Percentiles rank a stretch among this genome's conserved stretches.
phyloP scores from a whole-genome alignment of 1,140 invertebrate species.

The Drosophila sp. region DNA sequence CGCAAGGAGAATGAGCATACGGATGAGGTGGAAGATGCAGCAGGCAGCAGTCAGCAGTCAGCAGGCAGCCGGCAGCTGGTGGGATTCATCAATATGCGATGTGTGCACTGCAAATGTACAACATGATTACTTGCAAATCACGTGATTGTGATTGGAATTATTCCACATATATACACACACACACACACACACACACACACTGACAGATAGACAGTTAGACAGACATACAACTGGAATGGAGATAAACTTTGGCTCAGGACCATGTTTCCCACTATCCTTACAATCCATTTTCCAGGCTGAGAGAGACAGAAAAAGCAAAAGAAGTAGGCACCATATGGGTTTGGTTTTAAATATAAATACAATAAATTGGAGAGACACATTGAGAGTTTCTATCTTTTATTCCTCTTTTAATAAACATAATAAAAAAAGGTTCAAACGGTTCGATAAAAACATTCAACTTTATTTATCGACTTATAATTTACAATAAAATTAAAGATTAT shows the following conservation, averaged over 20 bases:
- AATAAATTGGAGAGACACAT: no score
- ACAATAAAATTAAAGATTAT: no score
- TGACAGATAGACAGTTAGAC: constrained; percentile 10
- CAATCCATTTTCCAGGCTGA: background rate
- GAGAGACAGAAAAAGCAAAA: background rate
- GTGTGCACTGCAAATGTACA: constrained; percentile 70
- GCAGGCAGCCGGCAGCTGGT: background rate
- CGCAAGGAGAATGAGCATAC: no score
- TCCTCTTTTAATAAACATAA: no score
- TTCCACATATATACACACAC: constrained; percentile 40
- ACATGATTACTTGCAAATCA: constrained; percentile 80
- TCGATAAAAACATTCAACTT: no score
- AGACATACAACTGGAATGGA: background rate
- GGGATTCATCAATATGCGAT: constrained; percentile 69
- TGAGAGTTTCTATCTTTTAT: no score
- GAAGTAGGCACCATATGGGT: background rate
- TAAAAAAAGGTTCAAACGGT: no score
- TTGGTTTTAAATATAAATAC: background rate
- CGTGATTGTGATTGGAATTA: constrained; percentile 73
- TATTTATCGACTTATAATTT: no score
- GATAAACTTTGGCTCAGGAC: background rate
- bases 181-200: constrained; percentile 18
- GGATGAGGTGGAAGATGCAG: constrained; percentile 1
- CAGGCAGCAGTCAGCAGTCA: background rate
- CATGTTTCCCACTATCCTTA: background rate